Percentiles rank a stretch among this genome's conserved stretches.
Evolutionary conservation across 2,797 vertebrate genomes (phyloP).

Genomic region (Sarcoramphus papa): DNA sequence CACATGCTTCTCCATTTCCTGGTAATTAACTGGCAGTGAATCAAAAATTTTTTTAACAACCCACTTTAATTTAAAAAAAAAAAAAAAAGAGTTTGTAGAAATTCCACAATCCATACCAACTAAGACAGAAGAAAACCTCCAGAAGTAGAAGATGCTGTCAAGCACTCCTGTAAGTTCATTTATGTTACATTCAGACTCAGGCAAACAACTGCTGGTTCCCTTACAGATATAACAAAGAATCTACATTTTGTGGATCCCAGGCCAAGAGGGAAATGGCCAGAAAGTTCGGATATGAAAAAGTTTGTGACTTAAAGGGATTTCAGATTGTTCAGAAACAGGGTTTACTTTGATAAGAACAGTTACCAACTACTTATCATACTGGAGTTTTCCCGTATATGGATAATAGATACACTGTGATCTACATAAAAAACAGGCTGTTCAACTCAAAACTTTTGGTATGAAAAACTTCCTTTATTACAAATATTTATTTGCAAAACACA

Average conservation of each 20-base stretch:
- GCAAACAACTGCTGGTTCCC: background rate
- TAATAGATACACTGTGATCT: background rate
- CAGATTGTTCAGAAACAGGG: background rate
- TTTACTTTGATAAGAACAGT: background rate
- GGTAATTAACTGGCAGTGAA: constrained; percentile 7
- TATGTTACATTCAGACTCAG: background rate
- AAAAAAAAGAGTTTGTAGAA: background rate
- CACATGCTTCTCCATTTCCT: constrained; percentile 38
- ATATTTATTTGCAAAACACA: background rate
- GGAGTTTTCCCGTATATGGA: background rate
- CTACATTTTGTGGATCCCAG: background rate
- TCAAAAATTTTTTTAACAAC: background rate
- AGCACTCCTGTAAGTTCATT: background rate
- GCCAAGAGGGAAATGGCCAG: background rate
- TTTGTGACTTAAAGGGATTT: background rate
- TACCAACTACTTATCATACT: background rate
- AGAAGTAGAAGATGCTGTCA: background rate
- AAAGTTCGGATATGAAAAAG: background rate
- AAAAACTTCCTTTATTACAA: too few species aligned
- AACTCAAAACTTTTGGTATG: background rate
- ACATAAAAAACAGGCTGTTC: background rate
- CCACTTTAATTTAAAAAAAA: background rate
- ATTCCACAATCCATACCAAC: background rate
- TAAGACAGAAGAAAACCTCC: background rate
- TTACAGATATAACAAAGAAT: background rate